Evolutionary conservation across 2,888 invertebrate species (phyloP), one percentile per base, ranked within the genome.

Genomic region (Zelleria hepariella): DNA sequence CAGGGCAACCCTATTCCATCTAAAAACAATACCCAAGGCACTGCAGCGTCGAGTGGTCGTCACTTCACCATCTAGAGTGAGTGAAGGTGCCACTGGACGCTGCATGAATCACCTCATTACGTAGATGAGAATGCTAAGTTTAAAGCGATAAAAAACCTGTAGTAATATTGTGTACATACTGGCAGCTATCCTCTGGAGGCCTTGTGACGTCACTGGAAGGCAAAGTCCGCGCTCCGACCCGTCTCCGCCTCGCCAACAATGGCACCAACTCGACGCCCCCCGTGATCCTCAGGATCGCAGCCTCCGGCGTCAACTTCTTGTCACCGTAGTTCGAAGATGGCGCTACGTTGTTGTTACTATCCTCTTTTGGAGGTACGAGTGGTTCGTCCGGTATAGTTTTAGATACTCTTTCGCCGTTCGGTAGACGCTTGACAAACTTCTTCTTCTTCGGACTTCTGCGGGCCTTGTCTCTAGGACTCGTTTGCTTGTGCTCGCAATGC

Each of bases 201-300:
- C 87, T 74, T 1, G 88, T 88, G 64, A 88, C 84, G 65, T 88
- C 88, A 67, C 87, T 88, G 21, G 88, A 88, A 0, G 74, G 88
- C 60, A 88, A 68, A 26, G 88, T 88, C 56, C 88, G 78, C 2
- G 88, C 84, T n/a, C 87, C 88, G 4, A 85, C 77, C 5, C 84
- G 77, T 61, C 93, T 86, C 66, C 93, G 90, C 63, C 93, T 91
- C 23, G 94, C 93, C 64, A 95, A 78, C 57, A 95, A 81, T 2
- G 95, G 94, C 59, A 95, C 95, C 70, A 95, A 84, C 79, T 95
- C 95, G 57, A 94, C 91, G 23, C 94, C 95, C 21, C 93, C 93
- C 1, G 91, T 92, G 62, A 90, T 71, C 62, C 80, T 75, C 21
- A 87, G 65, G 58, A 89, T 82, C 20, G 77, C 69, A 10, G 75